phyloP scores from a whole-genome alignment of 2,113 vertebrate genomes.

The Arizona elegans region DNA sequence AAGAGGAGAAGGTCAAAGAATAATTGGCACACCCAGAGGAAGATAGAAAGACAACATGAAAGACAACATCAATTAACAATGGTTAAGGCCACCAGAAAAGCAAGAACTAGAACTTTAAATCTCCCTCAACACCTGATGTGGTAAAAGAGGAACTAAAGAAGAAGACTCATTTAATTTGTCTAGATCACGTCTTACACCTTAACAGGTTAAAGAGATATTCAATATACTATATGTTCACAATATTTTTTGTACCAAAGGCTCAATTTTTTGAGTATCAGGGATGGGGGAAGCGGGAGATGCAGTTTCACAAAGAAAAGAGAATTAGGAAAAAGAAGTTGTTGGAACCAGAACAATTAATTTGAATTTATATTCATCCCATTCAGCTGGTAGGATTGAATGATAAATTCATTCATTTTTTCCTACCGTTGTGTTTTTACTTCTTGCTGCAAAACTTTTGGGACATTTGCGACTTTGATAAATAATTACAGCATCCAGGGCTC shows the following conservation, averaged over 20 bases:
- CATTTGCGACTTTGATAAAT: not conserved
- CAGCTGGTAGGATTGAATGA: not conserved
- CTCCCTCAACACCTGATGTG: not conserved
- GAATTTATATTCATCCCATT: not conserved
- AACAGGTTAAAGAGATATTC: not conserved
- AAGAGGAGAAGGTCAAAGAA: not conserved
- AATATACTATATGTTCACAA: not conserved
- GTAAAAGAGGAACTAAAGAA: not conserved
- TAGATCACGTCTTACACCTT: not conserved
- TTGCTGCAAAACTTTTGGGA: not conserved
- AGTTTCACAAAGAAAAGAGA: not conserved
- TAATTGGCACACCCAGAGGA: not conserved
- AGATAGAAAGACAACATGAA: not conserved
- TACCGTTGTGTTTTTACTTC: not conserved
- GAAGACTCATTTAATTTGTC: not conserved
- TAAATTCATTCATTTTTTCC: not conserved
- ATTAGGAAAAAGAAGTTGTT: not conserved
- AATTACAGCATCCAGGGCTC: not conserved
- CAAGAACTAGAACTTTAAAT: not conserved
- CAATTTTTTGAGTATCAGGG: not conserved
- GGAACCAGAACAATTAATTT: not conserved
- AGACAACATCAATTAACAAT: not conserved
- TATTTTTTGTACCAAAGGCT: not conserved
- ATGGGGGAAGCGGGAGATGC: not conserved
- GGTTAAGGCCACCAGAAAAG: not conserved